phyloP scores from a whole-genome alignment of 2,888 invertebrate genomes.

The Callosobruchus maculatus region DNA sequence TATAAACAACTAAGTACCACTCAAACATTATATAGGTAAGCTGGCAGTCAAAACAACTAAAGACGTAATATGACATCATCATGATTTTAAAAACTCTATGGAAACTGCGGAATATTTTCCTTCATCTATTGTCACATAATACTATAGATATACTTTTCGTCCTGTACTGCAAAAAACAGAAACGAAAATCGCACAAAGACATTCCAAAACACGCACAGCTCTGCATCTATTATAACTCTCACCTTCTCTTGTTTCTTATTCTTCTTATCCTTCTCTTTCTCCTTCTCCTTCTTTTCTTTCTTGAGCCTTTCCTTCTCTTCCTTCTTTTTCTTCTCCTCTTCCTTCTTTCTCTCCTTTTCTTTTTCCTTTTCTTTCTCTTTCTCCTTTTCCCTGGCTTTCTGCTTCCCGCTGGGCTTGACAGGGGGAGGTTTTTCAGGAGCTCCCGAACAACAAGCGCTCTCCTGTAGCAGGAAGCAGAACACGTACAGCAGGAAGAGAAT shows the following conservation, averaged over 20 bases:
- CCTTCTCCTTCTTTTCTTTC: constrained; percentile 52
- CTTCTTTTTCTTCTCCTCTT: constrained; percentile 41
- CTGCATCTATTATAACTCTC: constrained; percentile 9
- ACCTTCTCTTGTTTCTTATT: constrained; percentile 54
- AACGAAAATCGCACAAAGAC: constrained; percentile 38
- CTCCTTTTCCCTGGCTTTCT: constrained; percentile 53
- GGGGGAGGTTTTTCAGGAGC: constrained; percentile 38
- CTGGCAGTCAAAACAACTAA: too few relatives aligned
- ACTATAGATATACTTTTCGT: too few relatives aligned
- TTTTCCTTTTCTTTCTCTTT: constrained; percentile 56
- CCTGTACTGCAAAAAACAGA: background rate
- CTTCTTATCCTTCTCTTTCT: constrained; percentile 34
- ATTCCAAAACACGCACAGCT: constrained; percentile 38
- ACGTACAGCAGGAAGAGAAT: constrained; percentile 90
- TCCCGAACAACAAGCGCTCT: constrained; percentile 80
- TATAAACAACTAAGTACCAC: too few relatives aligned
- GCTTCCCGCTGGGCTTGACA: constrained; percentile 27
- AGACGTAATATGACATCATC: too few relatives aligned
- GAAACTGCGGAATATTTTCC: too few relatives aligned
- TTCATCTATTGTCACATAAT: too few relatives aligned
- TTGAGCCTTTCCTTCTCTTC: constrained; percentile 50
- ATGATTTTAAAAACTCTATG: too few relatives aligned
- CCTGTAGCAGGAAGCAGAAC: constrained; percentile 91
- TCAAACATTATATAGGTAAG: too few relatives aligned
- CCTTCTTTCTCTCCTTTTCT: constrained; percentile 58